A percentile compares a stretch with the other conserved stretches of the same genome.
phyloP scores from a whole-genome alignment of 2,113 vertebrate genomes.

The Hyla sarda region DNA sequence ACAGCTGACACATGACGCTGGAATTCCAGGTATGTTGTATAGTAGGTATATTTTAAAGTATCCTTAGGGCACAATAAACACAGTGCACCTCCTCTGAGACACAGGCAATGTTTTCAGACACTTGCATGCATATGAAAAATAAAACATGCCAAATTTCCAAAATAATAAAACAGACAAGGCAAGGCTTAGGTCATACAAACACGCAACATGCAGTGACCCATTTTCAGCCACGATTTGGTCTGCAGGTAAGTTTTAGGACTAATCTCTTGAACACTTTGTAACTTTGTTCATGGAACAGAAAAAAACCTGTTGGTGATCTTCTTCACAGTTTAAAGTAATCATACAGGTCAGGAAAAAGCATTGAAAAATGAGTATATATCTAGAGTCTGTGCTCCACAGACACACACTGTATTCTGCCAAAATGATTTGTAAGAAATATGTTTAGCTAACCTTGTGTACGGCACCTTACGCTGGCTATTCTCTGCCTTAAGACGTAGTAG shows the following conservation, averaged over 20 bases:
- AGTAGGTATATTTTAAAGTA: slow-evolving; percentile 1
- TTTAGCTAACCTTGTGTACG: slow-evolving; percentile 96
- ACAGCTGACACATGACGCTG: background rate
- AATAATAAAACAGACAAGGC: background rate
- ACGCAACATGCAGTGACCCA: slow-evolving; percentile 23
- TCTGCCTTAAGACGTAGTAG: slow-evolving; percentile 98
- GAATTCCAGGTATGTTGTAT: slow-evolving; percentile 49
- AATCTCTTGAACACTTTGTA: background rate
- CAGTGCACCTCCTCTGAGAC: background rate
- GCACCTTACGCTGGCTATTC: slow-evolving; percentile 97
- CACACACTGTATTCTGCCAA: slow-evolving; percentile 69
- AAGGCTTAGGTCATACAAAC: slow-evolving; percentile 16
- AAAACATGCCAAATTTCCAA: slow-evolving; percentile 25
- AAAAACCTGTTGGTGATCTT: background rate
- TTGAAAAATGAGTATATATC: slow-evolving; percentile 60
- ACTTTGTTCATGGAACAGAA: background rate
- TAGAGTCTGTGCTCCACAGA: slow-evolving; percentile 75
- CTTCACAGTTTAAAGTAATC: background rate
- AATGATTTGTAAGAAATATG: slow-evolving; percentile 88
- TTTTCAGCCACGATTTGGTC: background rate
- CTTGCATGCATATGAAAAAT: slow-evolving; percentile 46
- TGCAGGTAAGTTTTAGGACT: background rate
- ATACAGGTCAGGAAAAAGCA: slow-evolving; percentile 7
- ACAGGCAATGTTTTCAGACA: slow-evolving; percentile 28
- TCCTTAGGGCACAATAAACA: slow-evolving; percentile 32